Evolutionary conservation across 2,888 invertebrate genomes (phyloP).

Genomic region (Pammene fasciana): DNA sequence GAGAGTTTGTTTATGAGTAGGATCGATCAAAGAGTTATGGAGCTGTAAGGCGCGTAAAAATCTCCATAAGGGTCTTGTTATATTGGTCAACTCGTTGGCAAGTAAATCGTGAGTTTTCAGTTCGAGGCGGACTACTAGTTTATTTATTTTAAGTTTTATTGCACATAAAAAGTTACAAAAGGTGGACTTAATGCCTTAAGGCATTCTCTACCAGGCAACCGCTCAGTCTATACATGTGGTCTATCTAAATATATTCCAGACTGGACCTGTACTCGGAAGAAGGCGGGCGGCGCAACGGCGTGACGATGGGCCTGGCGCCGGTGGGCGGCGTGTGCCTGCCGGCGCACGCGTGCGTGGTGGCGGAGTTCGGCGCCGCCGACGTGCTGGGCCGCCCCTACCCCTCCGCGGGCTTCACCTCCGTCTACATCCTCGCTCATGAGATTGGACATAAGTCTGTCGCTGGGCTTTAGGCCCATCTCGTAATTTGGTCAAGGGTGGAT

Average conservation of each 20-base stretch:
- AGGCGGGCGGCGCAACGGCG: slow-evolving; percentile 86
- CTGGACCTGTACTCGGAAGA: slow-evolving; percentile 89
- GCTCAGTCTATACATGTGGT: no score
- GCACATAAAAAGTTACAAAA: no score
- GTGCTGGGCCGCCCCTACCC: slow-evolving; percentile 90
- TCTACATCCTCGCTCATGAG: slow-evolving; percentile 92
- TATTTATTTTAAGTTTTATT: no score
- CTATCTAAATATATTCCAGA: slow-evolving; percentile 62
- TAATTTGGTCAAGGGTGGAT: not conserved
- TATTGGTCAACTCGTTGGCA: no score
- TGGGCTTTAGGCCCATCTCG: slow-evolving; percentile 20
- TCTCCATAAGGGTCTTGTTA: no score
- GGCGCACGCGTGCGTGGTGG: slow-evolving; percentile 89
- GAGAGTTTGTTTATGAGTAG: no score
- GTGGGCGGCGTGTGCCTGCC: slow-evolving; percentile 90
- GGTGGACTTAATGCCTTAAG: no score
- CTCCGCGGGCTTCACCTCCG: slow-evolving; percentile 92
- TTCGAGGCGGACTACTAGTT: no score
- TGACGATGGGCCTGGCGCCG: slow-evolving; percentile 92
- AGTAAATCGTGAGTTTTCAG: no score
- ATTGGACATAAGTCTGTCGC: slow-evolving; percentile 90
- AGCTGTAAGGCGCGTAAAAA: no score
- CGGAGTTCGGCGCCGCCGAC: slow-evolving; percentile 90
- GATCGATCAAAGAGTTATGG: no score
- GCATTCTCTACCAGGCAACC: no score